Evolutionary conservation across 2,888 invertebrate genomes (phyloP).

Genomic region (Tetragnatha montana): DNA sequence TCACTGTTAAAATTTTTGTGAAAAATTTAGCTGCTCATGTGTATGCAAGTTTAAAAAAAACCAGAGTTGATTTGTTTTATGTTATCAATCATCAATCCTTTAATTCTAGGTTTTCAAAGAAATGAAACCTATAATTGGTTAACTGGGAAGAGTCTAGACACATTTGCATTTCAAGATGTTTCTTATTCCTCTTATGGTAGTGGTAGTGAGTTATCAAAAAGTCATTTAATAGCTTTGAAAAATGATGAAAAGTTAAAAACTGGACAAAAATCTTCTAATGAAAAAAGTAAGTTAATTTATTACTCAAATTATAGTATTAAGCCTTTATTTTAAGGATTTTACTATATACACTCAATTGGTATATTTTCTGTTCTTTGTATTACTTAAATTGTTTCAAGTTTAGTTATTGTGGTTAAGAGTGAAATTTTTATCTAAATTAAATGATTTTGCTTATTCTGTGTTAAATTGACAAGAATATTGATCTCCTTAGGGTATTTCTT

Average conservation of each 20-base stretch:
- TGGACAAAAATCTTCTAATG: background rate
- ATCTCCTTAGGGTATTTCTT: too few relatives aligned
- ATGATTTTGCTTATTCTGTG: background rate
- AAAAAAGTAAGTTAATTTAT: constrained; percentile 41
- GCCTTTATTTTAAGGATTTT: too few relatives aligned
- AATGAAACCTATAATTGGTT: constrained; percentile 76
- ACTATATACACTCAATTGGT: too few relatives aligned
- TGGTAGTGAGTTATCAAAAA: constrained; percentile 16
- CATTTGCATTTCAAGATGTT: constrained; percentile 65
- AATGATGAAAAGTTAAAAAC: constrained; percentile 19
- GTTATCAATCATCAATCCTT: too few relatives aligned
- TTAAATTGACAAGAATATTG: background rate
- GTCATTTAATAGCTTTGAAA: constrained; percentile 40
- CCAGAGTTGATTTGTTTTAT: too few relatives aligned
- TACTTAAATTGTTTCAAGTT: background rate
- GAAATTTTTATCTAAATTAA: background rate
- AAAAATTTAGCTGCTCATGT: too few relatives aligned
- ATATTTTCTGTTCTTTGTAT: too few relatives aligned
- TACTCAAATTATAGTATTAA: too few relatives aligned
- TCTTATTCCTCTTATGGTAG: constrained; percentile 24
- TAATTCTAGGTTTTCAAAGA: constrained; percentile 40
- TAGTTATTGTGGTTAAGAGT: background rate
- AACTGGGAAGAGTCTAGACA: constrained; percentile 76
- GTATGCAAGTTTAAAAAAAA: too few relatives aligned
- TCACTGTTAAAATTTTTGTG: too few relatives aligned